Percentiles rank a stretch among this genome's conserved stretches.
Conservation (phyloP, 1,140 invertebrate species). For the Solenopsis invicta region DNA sequence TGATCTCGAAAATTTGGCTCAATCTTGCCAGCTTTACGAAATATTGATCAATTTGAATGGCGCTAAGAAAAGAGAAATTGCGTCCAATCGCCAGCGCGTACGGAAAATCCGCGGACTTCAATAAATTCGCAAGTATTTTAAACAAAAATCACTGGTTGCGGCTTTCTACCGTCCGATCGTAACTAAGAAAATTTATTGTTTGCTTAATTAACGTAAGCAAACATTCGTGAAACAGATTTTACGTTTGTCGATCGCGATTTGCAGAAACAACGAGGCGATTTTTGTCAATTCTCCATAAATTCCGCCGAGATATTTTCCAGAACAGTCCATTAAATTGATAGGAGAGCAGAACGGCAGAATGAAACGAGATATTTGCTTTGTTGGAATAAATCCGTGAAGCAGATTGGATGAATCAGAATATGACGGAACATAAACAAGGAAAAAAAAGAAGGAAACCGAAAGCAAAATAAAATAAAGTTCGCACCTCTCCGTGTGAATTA, state of each 20-base stretch:
- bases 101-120: background rate
- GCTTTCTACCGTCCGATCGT: background rate
- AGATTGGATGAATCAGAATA: conserved; percentile 47
- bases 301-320: conserved; percentile 42
- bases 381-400: conserved; percentile 30
- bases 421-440: background rate
- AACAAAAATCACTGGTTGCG: background rate
- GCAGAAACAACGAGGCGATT: conserved; percentile 31
- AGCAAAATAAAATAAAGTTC: conserved; percentile 26
- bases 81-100: background rate
- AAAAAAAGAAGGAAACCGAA: background rate
- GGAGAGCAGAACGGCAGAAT: background rate
- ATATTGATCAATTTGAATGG: conserved; percentile 31
- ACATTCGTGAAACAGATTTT: conserved; percentile 39
- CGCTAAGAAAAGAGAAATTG: conserved; percentile 12
- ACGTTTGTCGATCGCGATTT: background rate
- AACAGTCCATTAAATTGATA: conserved; percentile 46
- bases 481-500: background rate
- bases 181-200: conserved; percentile 35
- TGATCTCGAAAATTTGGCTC: conserved; percentile 9
- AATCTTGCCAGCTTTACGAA: conserved; percentile 10
- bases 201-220: conserved; percentile 39
- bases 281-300: conserved; percentile 50
- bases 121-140: background rate
- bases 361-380: conserved; percentile 35